These are phyloP conservation scores for Numida meleagris DNA, from an alignment of 2,113 vertebrate genomes.

Conservation along the genomic window DNA sequence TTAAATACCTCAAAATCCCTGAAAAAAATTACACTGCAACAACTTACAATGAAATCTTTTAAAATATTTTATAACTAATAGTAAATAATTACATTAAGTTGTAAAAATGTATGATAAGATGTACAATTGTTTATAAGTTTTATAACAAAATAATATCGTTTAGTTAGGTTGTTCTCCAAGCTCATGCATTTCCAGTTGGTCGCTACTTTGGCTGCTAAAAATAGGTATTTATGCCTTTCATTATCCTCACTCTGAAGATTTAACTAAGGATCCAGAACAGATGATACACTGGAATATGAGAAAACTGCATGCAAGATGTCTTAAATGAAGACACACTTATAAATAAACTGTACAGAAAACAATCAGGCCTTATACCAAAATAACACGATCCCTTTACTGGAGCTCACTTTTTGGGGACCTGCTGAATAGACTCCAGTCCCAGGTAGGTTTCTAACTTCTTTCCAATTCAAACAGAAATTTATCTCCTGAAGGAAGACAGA, in stretches of 20 bases:
- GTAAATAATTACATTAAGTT: not conserved
- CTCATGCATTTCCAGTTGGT: not conserved
- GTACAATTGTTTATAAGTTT: not conserved
- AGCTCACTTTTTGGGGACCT: not conserved
- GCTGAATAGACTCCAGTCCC: not conserved
- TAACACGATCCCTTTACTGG: not conserved
- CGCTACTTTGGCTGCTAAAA: not conserved
- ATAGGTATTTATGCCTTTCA: not conserved
- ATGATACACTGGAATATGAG: not conserved
- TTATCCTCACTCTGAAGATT: not conserved
- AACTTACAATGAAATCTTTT: not conserved
- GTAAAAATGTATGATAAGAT: not conserved
- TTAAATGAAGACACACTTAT: not conserved
- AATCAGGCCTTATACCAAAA: not conserved
- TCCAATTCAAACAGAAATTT: not conserved
- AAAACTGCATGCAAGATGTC: not conserved
- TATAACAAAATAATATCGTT: not conserved
- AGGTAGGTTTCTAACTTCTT: not conserved
- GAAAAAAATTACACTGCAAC: not conserved
- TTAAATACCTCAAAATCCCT: not conserved
- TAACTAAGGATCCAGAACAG: not conserved
- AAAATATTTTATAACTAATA: not conserved
- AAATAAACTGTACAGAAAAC: not conserved
- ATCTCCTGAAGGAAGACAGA: not conserved
- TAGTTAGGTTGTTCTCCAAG: not conserved